phyloP scores from a whole-genome alignment of 2,888 invertebrate species.

The Ischnura elegans region DNA sequence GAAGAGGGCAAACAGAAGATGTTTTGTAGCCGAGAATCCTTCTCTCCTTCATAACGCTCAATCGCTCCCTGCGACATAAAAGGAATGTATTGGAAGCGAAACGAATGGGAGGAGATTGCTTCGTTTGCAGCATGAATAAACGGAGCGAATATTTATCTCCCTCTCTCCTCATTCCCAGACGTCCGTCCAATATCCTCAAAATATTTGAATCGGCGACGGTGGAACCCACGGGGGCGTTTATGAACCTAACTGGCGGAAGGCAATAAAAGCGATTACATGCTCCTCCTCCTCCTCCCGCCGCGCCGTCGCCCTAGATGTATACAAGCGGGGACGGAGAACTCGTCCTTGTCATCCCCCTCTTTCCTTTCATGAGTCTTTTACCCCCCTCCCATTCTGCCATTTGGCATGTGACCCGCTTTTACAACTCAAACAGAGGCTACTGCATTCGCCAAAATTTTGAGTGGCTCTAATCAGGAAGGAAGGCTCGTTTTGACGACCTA shows the following conservation, averaged over 20 bases:
- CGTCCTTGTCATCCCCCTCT: not conserved
- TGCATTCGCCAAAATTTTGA: not conserved
- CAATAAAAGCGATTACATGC: conserved; percentile 1
- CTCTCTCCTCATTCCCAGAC: not conserved
- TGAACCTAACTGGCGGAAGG: not conserved
- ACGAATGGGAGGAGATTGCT: not conserved
- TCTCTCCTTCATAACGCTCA: too few relatives aligned
- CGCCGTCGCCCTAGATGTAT: too few relatives aligned
- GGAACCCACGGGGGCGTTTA: not conserved
- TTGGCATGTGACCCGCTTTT: not conserved
- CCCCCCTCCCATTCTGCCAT: not conserved
- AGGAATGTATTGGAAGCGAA: not conserved
- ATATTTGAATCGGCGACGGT: not conserved
- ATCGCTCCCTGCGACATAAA: not conserved
- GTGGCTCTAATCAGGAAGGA: not conserved
- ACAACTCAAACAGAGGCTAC: not conserved
- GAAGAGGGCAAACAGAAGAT: too few relatives aligned
- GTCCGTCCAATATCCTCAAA: not conserved
- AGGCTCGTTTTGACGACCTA: not conserved
- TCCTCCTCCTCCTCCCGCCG: not conserved
- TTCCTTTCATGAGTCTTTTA: not conserved
- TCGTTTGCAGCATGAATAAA: not conserved
- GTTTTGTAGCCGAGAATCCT: too few relatives aligned
- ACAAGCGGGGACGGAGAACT: not conserved
- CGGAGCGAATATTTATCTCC: not conserved